Conservation (phyloP, 2,888 invertebrate species). For the Tenodera sinensis region DNA sequence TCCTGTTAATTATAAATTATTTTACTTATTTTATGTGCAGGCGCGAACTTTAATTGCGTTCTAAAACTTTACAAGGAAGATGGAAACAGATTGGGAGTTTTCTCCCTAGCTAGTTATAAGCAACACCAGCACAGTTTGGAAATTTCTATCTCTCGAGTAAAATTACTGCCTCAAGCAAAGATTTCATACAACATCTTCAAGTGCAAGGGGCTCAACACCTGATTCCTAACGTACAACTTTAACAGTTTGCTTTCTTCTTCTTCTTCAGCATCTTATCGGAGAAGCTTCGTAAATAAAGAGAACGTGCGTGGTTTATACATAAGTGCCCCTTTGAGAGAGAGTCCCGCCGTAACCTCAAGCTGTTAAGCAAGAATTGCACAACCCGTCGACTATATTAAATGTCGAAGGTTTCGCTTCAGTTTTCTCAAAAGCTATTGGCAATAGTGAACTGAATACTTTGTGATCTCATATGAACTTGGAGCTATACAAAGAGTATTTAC, state of each 20-base stretch:
- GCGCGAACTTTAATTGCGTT: background rate
- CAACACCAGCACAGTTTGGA: background rate
- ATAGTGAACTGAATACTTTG: no score
- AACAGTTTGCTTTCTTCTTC: background rate
- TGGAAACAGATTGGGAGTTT: background rate
- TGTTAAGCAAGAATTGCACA: no score
- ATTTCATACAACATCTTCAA: background rate
- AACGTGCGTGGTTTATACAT: no score
- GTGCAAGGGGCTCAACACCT: background rate
- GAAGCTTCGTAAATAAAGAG: background rate
- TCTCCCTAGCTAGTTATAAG: background rate
- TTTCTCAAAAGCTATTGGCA: no score
- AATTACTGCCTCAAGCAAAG: background rate
- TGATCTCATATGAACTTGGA: no score
- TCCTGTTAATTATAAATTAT: background rate
- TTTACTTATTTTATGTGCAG: background rate
- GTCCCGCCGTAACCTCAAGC: no score
- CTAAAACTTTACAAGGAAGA: background rate
- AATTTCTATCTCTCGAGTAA: background rate
- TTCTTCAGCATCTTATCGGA: background rate
- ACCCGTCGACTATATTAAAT: no score
- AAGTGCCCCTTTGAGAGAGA: no score
- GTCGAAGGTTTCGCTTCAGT: no score
- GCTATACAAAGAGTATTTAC: no score
- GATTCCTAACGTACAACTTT: background rate